phyloP scores from a whole-genome alignment of 64 coral and sea anemone genomes.

The Cladopsammia gracilis region DNA sequence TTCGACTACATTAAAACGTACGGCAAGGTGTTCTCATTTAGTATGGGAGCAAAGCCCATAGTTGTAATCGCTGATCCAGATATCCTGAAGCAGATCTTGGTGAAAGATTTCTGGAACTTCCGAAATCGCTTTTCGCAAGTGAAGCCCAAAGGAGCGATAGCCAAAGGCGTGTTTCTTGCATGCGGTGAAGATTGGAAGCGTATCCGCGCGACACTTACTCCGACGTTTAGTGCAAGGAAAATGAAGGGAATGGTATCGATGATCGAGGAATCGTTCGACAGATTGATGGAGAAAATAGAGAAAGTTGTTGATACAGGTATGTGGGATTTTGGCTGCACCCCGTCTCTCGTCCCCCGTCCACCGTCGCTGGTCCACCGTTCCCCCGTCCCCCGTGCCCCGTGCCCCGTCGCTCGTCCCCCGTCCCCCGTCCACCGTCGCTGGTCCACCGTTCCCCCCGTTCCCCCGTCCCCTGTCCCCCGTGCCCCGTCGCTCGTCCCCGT shows the following conservation, averaged over 20 bases:
- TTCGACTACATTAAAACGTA: slow-evolving; percentile 2
- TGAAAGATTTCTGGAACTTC: slow-evolving; percentile 57
- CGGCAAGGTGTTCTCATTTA: slow-evolving; percentile 6
- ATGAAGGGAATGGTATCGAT: slow-evolving; percentile 29
- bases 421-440: too few relatives aligned
- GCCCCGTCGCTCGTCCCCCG: too few relatives aligned
- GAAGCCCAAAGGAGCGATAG: neutral
- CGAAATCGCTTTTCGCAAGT: neutral
- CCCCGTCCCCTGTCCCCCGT: too few relatives aligned
- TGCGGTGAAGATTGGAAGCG: slow-evolving; percentile 37
- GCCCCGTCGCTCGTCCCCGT: too few relatives aligned
- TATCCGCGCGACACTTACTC: slow-evolving; percentile 38
- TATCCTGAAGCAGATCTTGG: slow-evolving; percentile 35
- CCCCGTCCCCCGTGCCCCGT: too few relatives aligned
- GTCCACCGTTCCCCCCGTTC: too few relatives aligned
- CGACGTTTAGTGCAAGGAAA: slow-evolving; percentile 49
- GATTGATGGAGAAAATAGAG: slow-evolving; percentile 17
- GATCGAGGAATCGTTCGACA: slow-evolving; percentile 43
- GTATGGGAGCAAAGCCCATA: neutral
- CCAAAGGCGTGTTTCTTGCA: neutral
- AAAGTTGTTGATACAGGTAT: slow-evolving; percentile 41
- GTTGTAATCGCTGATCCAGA: slow-evolving; percentile 56
- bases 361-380: too few relatives aligned
- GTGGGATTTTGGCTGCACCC: neutral
- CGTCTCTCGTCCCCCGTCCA: too few relatives aligned